Percentiles rank a stretch among this genome's conserved stretches.
Evolutionary conservation across 2,797 vertebrate species (phyloP).

Genomic region (Enteromius mattozi): DNA sequence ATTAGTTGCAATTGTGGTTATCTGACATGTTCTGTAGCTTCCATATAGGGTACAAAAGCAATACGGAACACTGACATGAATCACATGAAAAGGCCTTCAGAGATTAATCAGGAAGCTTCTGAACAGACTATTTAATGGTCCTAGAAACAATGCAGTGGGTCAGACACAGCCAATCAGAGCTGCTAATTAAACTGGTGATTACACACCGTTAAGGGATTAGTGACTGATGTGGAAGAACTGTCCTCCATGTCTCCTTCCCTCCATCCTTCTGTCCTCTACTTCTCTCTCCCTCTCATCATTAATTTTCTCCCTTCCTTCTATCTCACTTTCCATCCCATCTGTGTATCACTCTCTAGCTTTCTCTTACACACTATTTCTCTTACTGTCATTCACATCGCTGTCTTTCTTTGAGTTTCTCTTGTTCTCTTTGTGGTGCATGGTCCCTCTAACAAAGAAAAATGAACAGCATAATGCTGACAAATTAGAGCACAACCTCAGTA

Average conservation of each 20-base stretch:
- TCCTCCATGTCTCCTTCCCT: conserved; percentile 61
- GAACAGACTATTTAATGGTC: conserved; percentile 26
- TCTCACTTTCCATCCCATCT: neutral
- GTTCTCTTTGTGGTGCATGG: conserved; percentile 15
- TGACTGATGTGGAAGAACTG: conserved; percentile 48
- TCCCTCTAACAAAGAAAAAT: conserved; percentile 70
- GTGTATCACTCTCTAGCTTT: neutral
- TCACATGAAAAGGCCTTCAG: neutral
- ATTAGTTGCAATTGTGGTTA: neutral
- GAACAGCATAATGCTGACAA: conserved; percentile 64
- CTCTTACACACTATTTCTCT: neutral
- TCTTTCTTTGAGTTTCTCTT: conserved; percentile 19
- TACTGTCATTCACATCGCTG: conserved; percentile 1
- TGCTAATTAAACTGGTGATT: conserved; percentile 72
- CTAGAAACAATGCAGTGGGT: conserved; percentile 31
- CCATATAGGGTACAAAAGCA: neutral
- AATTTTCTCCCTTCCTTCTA: neutral
- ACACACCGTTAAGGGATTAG: conserved; percentile 73
- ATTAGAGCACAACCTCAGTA: conserved; percentile 65
- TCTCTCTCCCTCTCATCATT: neutral
- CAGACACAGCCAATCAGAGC: conserved; percentile 53
- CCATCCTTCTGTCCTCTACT: conserved; percentile 40
- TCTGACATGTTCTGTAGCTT: neutral
- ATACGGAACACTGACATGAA: neutral
- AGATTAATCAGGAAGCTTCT: conserved; percentile 19